Percentiles rank a stretch among this genome's conserved stretches.
phyloP scores from a whole-genome alignment of 2,888 invertebrate species.

The Petrolisthes cinctipes region DNA sequence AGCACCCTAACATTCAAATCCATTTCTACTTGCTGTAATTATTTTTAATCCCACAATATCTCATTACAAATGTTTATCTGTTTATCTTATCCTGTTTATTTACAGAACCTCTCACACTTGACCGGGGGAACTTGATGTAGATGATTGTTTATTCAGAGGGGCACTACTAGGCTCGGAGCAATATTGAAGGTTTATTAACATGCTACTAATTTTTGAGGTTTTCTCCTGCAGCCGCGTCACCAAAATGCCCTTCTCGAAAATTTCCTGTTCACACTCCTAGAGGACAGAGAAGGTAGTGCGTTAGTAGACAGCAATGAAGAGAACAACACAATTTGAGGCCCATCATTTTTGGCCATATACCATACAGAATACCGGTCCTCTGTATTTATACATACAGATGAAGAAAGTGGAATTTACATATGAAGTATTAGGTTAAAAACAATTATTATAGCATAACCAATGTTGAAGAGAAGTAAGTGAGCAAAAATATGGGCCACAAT shows the following conservation, averaged over 20 bases:
- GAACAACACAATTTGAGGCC: constrained; percentile 22
- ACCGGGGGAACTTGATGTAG: constrained; percentile 34
- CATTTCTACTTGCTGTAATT: not conserved
- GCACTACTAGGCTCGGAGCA: constrained; percentile 38
- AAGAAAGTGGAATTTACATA: no score
- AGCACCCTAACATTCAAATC: not conserved
- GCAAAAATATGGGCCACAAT: constrained; percentile 43
- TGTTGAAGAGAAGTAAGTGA: not conserved
- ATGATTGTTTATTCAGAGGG: constrained; percentile 32
- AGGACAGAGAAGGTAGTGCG: constrained; percentile 65
- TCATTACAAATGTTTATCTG: no score
- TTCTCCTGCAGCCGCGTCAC: constrained; percentile 94
- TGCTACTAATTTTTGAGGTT: constrained; percentile 94
- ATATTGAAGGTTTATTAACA: constrained; percentile 85
- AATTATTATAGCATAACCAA: not conserved
- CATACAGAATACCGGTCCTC: not conserved
- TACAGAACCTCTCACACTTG: constrained; percentile 33
- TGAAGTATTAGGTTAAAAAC: not conserved
- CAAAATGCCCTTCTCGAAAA: constrained; percentile 96
- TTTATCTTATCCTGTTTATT: not conserved
- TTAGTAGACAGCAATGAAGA: constrained; percentile 56
- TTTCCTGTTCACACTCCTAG: constrained; percentile 93
- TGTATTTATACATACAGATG: no score
- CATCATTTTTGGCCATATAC: constrained; percentile 32
- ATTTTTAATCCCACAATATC: no score